phyloP scores from a whole-genome alignment of 2,888 invertebrate genomes.

The Melipona bicolor region DNA sequence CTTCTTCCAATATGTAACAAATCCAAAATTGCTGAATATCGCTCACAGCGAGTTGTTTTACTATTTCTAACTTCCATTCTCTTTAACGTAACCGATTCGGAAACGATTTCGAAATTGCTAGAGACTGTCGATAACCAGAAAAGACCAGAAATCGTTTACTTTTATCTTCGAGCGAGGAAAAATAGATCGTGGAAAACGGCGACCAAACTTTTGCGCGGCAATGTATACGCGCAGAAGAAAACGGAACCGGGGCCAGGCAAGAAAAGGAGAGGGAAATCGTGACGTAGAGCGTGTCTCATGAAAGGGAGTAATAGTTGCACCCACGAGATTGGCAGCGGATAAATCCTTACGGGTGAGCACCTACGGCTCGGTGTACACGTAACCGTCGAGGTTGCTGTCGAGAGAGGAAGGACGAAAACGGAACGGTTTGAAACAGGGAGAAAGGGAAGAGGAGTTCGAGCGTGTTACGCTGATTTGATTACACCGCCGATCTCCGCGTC shows the following conservation, averaged over 20 bases:
- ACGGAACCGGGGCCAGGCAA: slow-evolving; percentile 50
- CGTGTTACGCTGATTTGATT: slow-evolving; percentile 8
- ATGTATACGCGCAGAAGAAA: slow-evolving; percentile 29
- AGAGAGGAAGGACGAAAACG: slow-evolving; percentile 63
- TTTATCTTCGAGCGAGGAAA: no score
- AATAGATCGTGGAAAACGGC: not conserved
- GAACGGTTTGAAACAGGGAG: slow-evolving; percentile 17
- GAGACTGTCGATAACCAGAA: no score
- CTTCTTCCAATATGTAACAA: no score
- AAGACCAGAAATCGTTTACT: no score
- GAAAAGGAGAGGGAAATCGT: slow-evolving; percentile 68
- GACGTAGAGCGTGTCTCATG: slow-evolving; percentile 77
- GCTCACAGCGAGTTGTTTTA: no score
- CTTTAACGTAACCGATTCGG: no score
- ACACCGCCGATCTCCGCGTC: not conserved
- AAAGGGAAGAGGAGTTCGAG: slow-evolving; percentile 38
- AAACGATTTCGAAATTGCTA: no score
- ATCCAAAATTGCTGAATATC: no score
- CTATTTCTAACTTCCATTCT: no score
- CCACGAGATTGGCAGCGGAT: slow-evolving; percentile 66
- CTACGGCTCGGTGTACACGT: slow-evolving; percentile 40
- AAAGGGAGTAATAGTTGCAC: slow-evolving; percentile 71
- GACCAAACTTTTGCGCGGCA: not conserved
- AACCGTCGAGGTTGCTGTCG: slow-evolving; percentile 49
- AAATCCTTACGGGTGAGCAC: slow-evolving; percentile 57